These are phyloP conservation scores for Lysiphlebus fabarum DNA, from an alignment of 1,140 invertebrate genomes.

Conservation along the genomic window DNA sequence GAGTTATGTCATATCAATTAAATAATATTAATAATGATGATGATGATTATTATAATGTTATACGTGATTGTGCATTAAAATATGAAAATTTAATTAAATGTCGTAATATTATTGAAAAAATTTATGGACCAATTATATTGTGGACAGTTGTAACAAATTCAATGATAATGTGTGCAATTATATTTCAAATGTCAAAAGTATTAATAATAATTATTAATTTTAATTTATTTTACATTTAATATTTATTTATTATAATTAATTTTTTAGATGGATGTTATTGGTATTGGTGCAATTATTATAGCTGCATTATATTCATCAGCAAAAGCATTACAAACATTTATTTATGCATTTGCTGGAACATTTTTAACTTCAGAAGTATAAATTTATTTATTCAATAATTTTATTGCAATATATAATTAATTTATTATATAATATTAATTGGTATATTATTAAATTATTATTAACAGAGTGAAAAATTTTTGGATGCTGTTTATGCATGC, in stretches of 20 bases:
- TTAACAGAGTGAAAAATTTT: conserved; percentile 26
- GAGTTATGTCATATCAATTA: conserved; percentile 21
- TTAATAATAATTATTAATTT: conserved; percentile 6
- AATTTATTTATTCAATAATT: conserved; percentile 4
- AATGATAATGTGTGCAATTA: conserved; percentile 31
- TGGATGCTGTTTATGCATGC: conserved; percentile 16
- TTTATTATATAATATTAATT: conserved; percentile 1
- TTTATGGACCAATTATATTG: conserved; percentile 32
- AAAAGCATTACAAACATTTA: conserved; percentile 12
- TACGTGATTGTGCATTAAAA: conserved; percentile 23
- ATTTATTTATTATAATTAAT: too few relatives aligned
- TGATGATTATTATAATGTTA: conserved; percentile 4
- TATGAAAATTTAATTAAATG: conserved; percentile 22
- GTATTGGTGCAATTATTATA: too few relatives aligned
- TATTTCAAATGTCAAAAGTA: conserved; percentile 21
- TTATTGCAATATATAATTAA: conserved; percentile 5
- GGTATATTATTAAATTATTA: background rate
- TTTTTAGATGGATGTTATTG: conserved; percentile 7
- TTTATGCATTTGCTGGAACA: conserved; percentile 18
- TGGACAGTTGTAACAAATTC: conserved; percentile 30
- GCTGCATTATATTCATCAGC: conserved; percentile 2
- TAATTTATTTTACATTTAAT: background rate
- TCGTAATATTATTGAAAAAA: conserved; percentile 26
- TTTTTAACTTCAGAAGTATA: conserved; percentile 19
- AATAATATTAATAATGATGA: conserved; percentile 21